Evolutionary conservation across 2,888 invertebrate species (phyloP).

Genomic region (Morpho achilles): DNA sequence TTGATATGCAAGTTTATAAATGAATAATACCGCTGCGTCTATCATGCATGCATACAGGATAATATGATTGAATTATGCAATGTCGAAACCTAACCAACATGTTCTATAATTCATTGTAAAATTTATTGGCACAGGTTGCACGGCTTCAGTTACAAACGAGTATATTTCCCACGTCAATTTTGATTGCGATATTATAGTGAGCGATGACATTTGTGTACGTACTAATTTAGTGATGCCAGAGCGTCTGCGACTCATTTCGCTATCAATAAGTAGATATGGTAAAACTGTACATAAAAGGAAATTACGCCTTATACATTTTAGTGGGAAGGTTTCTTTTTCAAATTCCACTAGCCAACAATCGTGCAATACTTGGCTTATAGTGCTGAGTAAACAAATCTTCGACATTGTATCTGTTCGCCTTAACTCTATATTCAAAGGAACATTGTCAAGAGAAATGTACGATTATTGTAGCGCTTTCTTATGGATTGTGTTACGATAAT

Average conservation of each 20-base stretch:
- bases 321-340: constrained; percentile 57
- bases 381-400: constrained; percentile 72
- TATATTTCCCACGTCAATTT: constrained; percentile 76
- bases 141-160: constrained; percentile 65
- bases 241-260: constrained; percentile 44
- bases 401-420: constrained; percentile 73
- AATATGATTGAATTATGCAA: constrained; percentile 69
- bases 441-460: constrained; percentile 76
- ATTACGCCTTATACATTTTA: constrained; percentile 48
- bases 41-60: constrained; percentile 7
- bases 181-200: constrained; percentile 74
- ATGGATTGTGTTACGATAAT: constrained; percentile 74
- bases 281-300: constrained; percentile 35
- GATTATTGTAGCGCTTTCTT: constrained; percentile 73
- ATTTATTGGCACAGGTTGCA: constrained; percentile 63
- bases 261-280: constrained; percentile 55
- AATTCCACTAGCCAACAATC: constrained; percentile 50
- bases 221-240: constrained; percentile 64
- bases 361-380: constrained; percentile 61
- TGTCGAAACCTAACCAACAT: constrained; percentile 45
- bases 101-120: constrained; percentile 67
- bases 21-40: constrained; percentile 1
- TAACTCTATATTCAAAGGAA: constrained; percentile 76
- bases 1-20: constrained; percentile 13
- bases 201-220: constrained; percentile 69